These are phyloP conservation scores for Cladorhizidae sp. DNA, from an alignment of 37 sponge, comb jelly and placozoan species.

Conservation along the genomic window DNA sequence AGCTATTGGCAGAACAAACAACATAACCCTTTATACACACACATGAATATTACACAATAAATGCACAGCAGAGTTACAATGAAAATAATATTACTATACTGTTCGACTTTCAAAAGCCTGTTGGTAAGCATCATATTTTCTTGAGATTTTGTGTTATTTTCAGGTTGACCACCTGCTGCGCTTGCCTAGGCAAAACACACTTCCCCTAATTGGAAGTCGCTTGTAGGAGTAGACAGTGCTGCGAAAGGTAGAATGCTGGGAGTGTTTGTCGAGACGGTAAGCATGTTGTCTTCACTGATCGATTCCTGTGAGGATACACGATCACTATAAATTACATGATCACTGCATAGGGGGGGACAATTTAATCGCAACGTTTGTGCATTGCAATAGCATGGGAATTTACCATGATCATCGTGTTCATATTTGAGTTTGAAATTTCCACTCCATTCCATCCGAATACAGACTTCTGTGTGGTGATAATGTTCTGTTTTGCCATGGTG, in stretches of 20 bases:
- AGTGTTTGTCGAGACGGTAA: conserved; percentile 31
- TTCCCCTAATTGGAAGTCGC: conserved; percentile 31
- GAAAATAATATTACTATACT: too few species aligned
- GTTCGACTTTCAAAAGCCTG: too few species aligned
- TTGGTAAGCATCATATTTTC: too few species aligned
- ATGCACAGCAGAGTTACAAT: too few species aligned
- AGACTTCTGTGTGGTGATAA: conserved; percentile 12
- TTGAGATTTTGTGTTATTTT: too few species aligned
- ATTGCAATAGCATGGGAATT: background rate
- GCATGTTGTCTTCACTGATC: conserved; percentile 1
- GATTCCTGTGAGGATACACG: background rate
- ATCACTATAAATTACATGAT: background rate
- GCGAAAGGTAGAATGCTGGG: conserved; percentile 42
- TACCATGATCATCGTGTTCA: background rate
- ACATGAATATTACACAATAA: background rate
- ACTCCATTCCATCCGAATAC: conserved; percentile 48
- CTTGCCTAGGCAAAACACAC: conserved; percentile 71
- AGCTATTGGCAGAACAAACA: background rate
- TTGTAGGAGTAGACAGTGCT: conserved; percentile 13
- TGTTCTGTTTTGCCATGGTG: conserved; percentile 19
- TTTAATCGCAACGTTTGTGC: background rate
- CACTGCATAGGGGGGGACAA: too few species aligned
- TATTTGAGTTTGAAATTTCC: conserved; percentile 12
- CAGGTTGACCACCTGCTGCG: too few species aligned
- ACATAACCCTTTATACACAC: background rate